Evolutionary conservation across 1,140 invertebrate species (phyloP).

Genomic region (Acyrthosiphon pisum): DNA sequence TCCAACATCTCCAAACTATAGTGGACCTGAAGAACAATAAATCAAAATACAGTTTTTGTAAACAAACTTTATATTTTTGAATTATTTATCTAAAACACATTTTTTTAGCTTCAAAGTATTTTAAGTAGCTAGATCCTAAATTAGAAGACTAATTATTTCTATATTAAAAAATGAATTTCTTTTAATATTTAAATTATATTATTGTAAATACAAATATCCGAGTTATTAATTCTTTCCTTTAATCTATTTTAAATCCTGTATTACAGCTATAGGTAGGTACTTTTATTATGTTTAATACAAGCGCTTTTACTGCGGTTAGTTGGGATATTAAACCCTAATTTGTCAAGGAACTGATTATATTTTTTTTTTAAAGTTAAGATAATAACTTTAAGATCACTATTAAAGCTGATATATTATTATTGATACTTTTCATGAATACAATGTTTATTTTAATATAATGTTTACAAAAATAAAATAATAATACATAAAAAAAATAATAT

Average conservation of each 20-base stretch:
- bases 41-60: neutral
- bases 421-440: neutral
- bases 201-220: neutral
- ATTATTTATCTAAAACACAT: neutral
- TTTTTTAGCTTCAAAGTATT: neutral
- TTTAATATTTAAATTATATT: neutral
- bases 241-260: neutral
- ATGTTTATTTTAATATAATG: neutral
- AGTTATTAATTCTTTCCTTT: neutral
- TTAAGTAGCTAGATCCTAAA: neutral
- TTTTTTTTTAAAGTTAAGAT: neutral
- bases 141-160: neutral
- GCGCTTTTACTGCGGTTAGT: neutral
- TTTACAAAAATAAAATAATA: neutral
- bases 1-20: slow-evolving; percentile 77
- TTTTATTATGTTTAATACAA: neutral
- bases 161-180: neutral
- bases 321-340: neutral
- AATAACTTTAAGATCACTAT: neutral
- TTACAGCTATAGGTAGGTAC: neutral
- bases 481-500: neutral
- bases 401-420: neutral
- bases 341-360: neutral
- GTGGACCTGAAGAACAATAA: slow-evolving; percentile 42
- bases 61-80: neutral